A percentile compares a stretch with the other conserved stretches of the same genome.
phyloP scores from a whole-genome alignment of 2,888 invertebrate species.

The Plebejus anna region DNA sequence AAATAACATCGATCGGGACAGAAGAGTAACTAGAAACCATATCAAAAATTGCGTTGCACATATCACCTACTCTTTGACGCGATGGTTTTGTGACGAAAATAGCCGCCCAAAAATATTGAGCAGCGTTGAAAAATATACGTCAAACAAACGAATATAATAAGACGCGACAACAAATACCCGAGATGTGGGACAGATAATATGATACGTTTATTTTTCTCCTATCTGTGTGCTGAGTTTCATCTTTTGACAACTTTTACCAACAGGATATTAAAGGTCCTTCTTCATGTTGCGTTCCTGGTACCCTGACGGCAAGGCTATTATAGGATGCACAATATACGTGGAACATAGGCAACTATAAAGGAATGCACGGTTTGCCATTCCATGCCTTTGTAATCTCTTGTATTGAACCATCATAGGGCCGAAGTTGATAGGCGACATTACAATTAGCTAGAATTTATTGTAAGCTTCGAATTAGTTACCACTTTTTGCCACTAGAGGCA shows the following conservation, averaged over 20 bases:
- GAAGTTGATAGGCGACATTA: too few species aligned
- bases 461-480: too few species aligned
- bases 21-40: neutral
- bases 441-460: too few species aligned
- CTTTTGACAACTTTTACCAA: too few species aligned
- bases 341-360: too few species aligned
- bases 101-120: constrained; percentile 72
- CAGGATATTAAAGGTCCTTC: neutral
- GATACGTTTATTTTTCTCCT: neutral
- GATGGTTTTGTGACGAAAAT: constrained; percentile 63
- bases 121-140: constrained; percentile 74
- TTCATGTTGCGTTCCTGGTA: neutral
- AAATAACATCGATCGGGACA: neutral
- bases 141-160: constrained; percentile 68
- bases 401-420: too few species aligned
- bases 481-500: too few species aligned
- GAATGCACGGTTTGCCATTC: too few species aligned
- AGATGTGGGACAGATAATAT: constrained; percentile 48
- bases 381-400: too few species aligned
- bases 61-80: constrained; percentile 51
- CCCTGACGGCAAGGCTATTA: too few species aligned
- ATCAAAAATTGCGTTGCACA: neutral
- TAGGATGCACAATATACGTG: too few species aligned
- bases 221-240: neutral
- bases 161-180: constrained; percentile 62